phyloP scores from a whole-genome alignment of 2,113 vertebrate species.

The Oreochromis aureus region DNA sequence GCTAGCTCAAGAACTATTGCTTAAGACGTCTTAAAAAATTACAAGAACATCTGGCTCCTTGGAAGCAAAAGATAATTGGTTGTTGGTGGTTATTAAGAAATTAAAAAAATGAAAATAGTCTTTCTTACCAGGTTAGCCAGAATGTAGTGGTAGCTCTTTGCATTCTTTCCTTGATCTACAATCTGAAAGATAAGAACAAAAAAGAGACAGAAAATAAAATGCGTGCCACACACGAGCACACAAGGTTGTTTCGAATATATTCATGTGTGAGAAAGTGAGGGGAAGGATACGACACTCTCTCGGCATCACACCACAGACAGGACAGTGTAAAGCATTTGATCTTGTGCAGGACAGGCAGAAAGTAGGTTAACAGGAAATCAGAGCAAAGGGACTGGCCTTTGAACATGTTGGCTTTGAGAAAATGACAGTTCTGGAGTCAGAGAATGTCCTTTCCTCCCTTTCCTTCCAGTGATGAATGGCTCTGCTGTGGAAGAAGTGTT shows the following conservation, averaged over 20 bases:
- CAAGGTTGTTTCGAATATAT: background rate
- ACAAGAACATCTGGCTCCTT: background rate
- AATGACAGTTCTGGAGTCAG: background rate
- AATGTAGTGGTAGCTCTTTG: slow-evolving; percentile 97
- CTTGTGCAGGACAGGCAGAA: slow-evolving; percentile 28
- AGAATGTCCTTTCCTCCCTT: background rate
- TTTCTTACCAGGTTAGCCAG: slow-evolving; percentile 94
- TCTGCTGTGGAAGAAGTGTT: background rate
- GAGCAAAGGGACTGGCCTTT: background rate
- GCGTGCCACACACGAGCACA: background rate
- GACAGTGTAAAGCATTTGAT: slow-evolving; percentile 14
- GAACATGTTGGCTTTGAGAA: background rate
- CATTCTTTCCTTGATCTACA: slow-evolving; percentile 90
- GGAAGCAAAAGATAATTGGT: background rate
- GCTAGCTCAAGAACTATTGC: background rate
- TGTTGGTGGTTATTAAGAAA: background rate
- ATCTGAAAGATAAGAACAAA: slow-evolving; percentile 78
- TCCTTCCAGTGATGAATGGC: background rate
- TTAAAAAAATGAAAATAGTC: background rate
- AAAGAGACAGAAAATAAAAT: slow-evolving; percentile 5
- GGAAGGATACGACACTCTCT: background rate
- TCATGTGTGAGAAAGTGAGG: background rate
- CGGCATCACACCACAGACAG: background rate
- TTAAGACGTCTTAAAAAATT: background rate
- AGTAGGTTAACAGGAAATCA: slow-evolving; percentile 1